Evolutionary conservation across 1,140 invertebrate genomes (phyloP), one percentile per base, ranked within the genome.

Genomic region (Drosophila elegans): DNA sequence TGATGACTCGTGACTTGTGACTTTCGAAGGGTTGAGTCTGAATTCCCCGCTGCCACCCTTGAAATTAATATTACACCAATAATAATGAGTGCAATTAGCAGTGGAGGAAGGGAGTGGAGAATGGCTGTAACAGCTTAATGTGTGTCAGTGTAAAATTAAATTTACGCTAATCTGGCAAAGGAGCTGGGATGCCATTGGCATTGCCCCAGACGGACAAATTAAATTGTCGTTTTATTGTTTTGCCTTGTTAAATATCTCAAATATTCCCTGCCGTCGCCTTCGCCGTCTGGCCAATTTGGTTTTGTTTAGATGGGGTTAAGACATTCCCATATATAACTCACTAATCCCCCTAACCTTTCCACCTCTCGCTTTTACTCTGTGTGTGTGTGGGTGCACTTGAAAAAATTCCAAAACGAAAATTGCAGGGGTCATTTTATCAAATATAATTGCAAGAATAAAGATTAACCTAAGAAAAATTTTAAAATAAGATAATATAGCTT

Each of bases 281-380:
- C 83, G 41, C 41, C 63, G 42, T 72, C 80, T 73, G 76, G 66
- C 81, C 74, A 82, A 86, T 88, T 72, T 88, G 83, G 46, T 44
- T 86, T 88, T 86, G 78, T 85, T 85, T 85, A 86, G 83, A 88
- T 90, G 84, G 84, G 84, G 80, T 89, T 88, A 88, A 88, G 84
- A 88, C 84, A 89, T 85, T 81, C 77, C 80, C 81, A 84, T 85
- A 85, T 84, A 85, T 85, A 84, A 84, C 81, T 80, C 51, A 80
- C 81, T 85, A 85, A 88, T 80, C 77, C 78, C 86, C 75, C 36
- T 61, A 39, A 34, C 51, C 55, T 57, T 55, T 34, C 78, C 71
- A 59, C 60, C 45, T 56, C 21, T 1, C 16, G 4, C 11, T 34
- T 25, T 45, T 27, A 21, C 3, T 11, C 9, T 16, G 13, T 25